phyloP scores from a whole-genome alignment of 1,140 invertebrate species.

The Apocrypta bakeri region DNA sequence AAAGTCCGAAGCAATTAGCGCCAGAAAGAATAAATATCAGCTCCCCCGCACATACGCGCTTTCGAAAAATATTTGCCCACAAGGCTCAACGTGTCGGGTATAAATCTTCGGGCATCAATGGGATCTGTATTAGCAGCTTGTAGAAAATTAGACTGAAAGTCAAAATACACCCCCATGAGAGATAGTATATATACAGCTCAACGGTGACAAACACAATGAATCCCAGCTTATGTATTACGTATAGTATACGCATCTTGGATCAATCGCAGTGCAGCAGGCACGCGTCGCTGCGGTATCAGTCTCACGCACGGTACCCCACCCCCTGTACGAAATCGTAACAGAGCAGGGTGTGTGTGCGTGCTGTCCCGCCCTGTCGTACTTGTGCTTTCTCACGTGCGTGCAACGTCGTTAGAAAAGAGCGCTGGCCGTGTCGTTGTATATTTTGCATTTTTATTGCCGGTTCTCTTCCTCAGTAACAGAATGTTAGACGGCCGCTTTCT shows the following conservation, averaged over 20 bases:
- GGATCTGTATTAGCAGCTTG: neutral
- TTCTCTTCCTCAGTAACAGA: neutral
- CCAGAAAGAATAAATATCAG: neutral
- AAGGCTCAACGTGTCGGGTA: neutral
- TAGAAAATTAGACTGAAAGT: constrained; percentile 42
- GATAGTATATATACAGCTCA: constrained; percentile 24
- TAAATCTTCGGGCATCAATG: neutral
- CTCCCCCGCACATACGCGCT: neutral
- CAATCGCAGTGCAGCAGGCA: constrained; percentile 51
- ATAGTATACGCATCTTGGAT: constrained; percentile 46
- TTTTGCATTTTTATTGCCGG: constrained; percentile 70
- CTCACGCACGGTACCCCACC: constrained; percentile 16
- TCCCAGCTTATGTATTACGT: no score
- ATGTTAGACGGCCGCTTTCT: constrained; percentile 22
- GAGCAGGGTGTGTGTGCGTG: neutral
- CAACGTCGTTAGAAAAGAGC: constrained; percentile 49
- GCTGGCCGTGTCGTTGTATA: constrained; percentile 56
- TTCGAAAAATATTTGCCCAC: constrained; percentile 13
- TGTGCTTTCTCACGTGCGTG: constrained; percentile 55
- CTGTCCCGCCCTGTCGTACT: neutral
- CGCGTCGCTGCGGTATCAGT: constrained; percentile 50
- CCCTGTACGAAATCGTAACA: neutral
- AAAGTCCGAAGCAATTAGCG: neutral
- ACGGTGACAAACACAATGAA: constrained; percentile 12
- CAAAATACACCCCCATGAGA: constrained; percentile 17